Conservation (phyloP, 2,888 invertebrate genomes). For the Aspidapion aeneum region DNA sequence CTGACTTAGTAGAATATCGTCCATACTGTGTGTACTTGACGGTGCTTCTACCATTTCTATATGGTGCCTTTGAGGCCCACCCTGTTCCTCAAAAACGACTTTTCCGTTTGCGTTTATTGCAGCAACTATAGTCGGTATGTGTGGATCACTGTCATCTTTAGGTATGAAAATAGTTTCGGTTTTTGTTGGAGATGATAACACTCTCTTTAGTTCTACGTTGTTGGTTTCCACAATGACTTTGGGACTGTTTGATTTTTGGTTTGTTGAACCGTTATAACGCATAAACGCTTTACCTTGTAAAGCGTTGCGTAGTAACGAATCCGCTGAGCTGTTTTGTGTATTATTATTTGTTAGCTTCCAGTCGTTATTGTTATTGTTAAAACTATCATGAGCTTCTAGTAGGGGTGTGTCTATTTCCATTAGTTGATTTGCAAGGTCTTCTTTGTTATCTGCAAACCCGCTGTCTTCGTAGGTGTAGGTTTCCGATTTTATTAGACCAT, state of each 20-base stretch:
- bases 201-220: conserved; percentile 55
- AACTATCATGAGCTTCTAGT: conserved; percentile 53
- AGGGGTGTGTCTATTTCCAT: conserved; percentile 52
- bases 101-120: conserved; percentile 46
- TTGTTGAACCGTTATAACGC: conserved; percentile 43
- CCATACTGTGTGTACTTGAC: conserved; percentile 61
- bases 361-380: conserved; percentile 78
- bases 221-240: conserved; percentile 39
- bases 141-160: conserved; percentile 37
- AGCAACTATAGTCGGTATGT: conserved; percentile 45
- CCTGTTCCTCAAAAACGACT: conserved; percentile 42
- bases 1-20: conserved; percentile 66
- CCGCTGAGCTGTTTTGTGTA: conserved; percentile 49
- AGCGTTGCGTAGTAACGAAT: conserved; percentile 77
- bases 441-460: conserved; percentile 67
- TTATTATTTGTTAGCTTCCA: conserved; percentile 76
- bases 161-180: conserved; percentile 46
- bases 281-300: conserved; percentile 71
- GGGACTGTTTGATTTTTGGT: conserved; percentile 24
- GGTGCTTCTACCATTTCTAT: conserved; percentile 45
- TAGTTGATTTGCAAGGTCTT: conserved; percentile 48
- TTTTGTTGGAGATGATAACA: conserved; percentile 50
- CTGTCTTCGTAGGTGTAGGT: conserved; percentile 74
- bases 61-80: conserved; percentile 27
- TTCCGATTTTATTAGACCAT: conserved; percentile 66